Conservation (phyloP, 2,113 vertebrate genomes). For the Cariama cristata region DNA sequence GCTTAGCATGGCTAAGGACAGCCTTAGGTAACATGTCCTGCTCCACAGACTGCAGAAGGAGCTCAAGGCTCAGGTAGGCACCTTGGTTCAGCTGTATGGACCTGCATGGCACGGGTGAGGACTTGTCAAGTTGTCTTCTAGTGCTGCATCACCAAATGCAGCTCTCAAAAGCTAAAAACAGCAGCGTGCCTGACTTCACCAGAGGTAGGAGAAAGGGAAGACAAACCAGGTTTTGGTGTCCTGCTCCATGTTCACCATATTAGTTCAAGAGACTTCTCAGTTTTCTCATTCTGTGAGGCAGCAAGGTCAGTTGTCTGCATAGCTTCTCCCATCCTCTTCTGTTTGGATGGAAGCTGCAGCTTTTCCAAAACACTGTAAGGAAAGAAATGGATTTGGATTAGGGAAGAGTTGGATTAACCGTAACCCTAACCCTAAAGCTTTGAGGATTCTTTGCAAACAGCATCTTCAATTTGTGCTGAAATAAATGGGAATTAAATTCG, state of each 20-base stretch:
- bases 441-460: not conserved
- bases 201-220: not conserved
- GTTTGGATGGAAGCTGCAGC: not conserved
- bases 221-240: not conserved
- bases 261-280: not conserved
- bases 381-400: no score
- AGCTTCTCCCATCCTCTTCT: not conserved
- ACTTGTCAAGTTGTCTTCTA: not conserved
- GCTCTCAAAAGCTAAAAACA: not conserved
- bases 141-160: not conserved
- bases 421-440: not conserved
- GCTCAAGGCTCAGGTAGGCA: not conserved
- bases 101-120: not conserved
- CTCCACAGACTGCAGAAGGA: not conserved
- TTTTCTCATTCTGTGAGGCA: not conserved
- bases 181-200: not conserved
- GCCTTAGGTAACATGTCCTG: not conserved
- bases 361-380: not conserved
- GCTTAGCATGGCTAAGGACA: not conserved
- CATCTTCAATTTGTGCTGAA: not conserved
- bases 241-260: not conserved
- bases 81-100: not conserved
- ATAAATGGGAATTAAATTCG: not conserved
- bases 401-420: not conserved
- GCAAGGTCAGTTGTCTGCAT: not conserved